phyloP scores from a whole-genome alignment of 2,797 vertebrate genomes.

The Oreortyx pictus region DNA sequence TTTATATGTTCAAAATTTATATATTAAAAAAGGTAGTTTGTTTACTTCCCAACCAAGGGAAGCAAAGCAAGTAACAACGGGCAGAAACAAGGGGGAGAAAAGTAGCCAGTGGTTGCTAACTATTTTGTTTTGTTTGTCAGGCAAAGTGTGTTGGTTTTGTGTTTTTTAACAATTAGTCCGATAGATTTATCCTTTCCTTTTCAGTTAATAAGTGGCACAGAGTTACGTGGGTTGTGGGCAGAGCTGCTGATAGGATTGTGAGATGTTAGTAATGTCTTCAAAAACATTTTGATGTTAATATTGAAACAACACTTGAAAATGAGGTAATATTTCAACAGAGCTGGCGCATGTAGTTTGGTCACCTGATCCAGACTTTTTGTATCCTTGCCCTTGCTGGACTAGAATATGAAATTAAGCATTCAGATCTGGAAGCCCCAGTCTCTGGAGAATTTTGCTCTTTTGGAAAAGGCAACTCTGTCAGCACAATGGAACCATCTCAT shows the following conservation, averaged over 20 bases:
- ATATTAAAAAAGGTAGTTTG: not conserved
- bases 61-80: not conserved
- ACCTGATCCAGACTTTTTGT: constrained; percentile 45
- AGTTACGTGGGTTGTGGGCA: not conserved
- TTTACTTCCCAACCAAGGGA: not conserved
- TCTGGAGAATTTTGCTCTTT: constrained; percentile 62
- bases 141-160: not conserved
- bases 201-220: not conserved
- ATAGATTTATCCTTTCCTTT: not conserved
- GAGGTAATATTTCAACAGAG: not conserved
- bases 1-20: not conserved
- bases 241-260: not conserved
- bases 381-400: constrained; percentile 51
- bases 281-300: constrained; percentile 56
- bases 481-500: constrained; percentile 54
- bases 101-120: not conserved
- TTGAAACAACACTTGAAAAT: constrained; percentile 34
- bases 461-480: constrained; percentile 69
- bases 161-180: not conserved
- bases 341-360: not conserved
- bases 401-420: constrained; percentile 75
- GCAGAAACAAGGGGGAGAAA: not conserved
- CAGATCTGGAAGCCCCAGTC: constrained; percentile 68
- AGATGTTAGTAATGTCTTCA: constrained; percentile 26
- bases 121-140: not conserved